Percentiles rank a stretch among this genome's conserved stretches.
These are phyloP conservation scores for Pteria penguin DNA, from an alignment of 2,888 invertebrate genomes.

Conservation along the genomic window DNA sequence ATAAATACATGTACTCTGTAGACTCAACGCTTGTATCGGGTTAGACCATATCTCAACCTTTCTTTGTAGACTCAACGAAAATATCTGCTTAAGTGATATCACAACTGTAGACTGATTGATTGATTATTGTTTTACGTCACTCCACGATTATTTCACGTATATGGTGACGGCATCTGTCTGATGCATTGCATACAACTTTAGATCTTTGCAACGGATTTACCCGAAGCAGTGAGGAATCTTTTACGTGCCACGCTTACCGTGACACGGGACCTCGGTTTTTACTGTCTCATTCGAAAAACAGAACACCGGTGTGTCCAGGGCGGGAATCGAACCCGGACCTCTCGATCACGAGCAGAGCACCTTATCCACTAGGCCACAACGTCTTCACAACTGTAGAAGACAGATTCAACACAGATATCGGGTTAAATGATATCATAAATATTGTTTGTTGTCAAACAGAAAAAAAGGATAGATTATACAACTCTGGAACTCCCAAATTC, in stretches of 20 bases:
- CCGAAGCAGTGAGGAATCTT: conserved; percentile 71
- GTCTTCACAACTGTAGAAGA: conserved; percentile 77
- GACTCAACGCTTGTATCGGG: conserved; percentile 75
- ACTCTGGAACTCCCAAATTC: too few species aligned
- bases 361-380: conserved; percentile 76
- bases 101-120: conserved; percentile 76
- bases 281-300: conserved; percentile 76
- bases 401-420: conserved; percentile 75
- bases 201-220: conserved; percentile 76
- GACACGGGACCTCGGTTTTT: conserved; percentile 76
- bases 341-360: conserved; percentile 75
- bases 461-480: too few species aligned
- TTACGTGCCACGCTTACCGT: conserved; percentile 72
- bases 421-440: conserved; percentile 68
- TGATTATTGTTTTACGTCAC: too few species aligned
- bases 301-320: conserved; percentile 75
- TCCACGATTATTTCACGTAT: too few species aligned
- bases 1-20: conserved; percentile 75
- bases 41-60: conserved; percentile 77
- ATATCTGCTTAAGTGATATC: conserved; percentile 70
- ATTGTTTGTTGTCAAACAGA: conserved; percentile 75
- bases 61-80: conserved; percentile 73
- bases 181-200: conserved; percentile 75
- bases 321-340: conserved; percentile 76
- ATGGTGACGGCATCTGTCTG: conserved; percentile 76